Evolutionary conservation across 2,113 vertebrate genomes (phyloP), one percentile per base, ranked within the genome.

Genomic region (Sphaerodactylus townsendi): DNA sequence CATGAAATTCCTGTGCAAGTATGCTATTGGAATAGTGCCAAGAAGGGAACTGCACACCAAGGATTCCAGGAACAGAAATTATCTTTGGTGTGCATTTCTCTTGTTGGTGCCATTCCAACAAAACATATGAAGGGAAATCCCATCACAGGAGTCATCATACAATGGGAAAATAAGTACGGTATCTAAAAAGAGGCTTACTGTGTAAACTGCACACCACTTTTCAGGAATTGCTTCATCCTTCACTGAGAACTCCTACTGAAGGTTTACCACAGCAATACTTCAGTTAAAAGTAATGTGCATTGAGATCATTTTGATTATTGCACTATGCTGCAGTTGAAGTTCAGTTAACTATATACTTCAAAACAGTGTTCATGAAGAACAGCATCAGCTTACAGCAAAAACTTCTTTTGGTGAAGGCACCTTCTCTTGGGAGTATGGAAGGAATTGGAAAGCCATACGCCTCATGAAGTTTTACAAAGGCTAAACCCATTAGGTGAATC

Each of bases 51-150:
- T 35, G 74, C 39, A 74, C 25, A 50, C 64, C 56, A 83, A 13
- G 33, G 33, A 46, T 82, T 64, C 81, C 23, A 28, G 56, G 56
- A 82, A 35, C 39, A 48, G 56, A 82, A 62, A 72, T 30, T 19
- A 74, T 75, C 41, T 48, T 74, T 64, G 59, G n/a, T 74, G 14
- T 82, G 7, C 62, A 10, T 23, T 82, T 82, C 62, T 62, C 41
- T 48, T 65, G 25, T 50, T 82, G 81, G 81, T 65, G 35, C 56
- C 0, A 75, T 25, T 74, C 71, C 71, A 74, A 65, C n/a, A 66
- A 83, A 83, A 59, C 59, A 66, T 65, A 15, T 83, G 59, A 75
- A 83, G 71, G 59, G 59, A 64, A 75, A 50, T 75, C 81, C 81
- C 41, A 65, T 74, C 25, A 65, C 59, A 66, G 1, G 25, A 65